These are phyloP conservation scores for Pipra filicauda DNA, from an alignment of 2,113 vertebrate species.

Conservation along the genomic window DNA sequence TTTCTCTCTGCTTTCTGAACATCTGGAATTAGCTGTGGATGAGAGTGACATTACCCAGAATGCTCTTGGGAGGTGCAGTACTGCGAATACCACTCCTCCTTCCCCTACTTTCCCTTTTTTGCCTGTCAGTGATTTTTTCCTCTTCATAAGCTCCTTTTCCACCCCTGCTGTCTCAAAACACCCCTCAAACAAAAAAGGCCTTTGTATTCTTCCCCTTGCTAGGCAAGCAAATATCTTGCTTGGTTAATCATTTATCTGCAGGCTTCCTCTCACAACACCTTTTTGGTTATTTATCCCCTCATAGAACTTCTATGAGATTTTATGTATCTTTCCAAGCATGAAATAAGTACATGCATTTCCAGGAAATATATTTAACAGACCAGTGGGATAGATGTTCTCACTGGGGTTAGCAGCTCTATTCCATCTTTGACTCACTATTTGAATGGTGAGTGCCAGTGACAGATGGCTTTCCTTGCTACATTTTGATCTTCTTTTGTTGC, in stretches of 20 bases:
- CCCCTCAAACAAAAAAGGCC: neutral
- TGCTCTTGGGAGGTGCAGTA: neutral
- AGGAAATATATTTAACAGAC: conserved; percentile 37
- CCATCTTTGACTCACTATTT: neutral
- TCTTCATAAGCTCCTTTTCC: conserved; percentile 2
- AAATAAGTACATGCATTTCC: conserved; percentile 46
- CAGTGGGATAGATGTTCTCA: neutral
- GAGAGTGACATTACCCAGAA: neutral
- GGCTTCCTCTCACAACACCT: conserved; percentile 28
- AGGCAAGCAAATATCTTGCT: conserved; percentile 46
- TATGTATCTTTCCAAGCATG: conserved; percentile 58
- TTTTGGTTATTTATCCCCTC: conserved; percentile 29
- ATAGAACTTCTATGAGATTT: conserved; percentile 17
- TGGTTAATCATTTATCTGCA: conserved; percentile 54
- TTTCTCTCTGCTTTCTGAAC: neutral
- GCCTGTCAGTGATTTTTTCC: neutral
- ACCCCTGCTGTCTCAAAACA: neutral
- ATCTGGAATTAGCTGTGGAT: neutral
- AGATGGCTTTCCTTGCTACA: neutral
- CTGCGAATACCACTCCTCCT: neutral
- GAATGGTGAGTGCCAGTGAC: neutral
- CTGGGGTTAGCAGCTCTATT: neutral
- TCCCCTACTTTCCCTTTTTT: neutral
- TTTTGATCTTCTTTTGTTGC: neutral
- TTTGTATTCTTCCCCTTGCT: neutral